These are phyloP conservation scores for Arctopsyche grandis DNA, from an alignment of 1,140 invertebrate species.

Conservation along the genomic window DNA sequence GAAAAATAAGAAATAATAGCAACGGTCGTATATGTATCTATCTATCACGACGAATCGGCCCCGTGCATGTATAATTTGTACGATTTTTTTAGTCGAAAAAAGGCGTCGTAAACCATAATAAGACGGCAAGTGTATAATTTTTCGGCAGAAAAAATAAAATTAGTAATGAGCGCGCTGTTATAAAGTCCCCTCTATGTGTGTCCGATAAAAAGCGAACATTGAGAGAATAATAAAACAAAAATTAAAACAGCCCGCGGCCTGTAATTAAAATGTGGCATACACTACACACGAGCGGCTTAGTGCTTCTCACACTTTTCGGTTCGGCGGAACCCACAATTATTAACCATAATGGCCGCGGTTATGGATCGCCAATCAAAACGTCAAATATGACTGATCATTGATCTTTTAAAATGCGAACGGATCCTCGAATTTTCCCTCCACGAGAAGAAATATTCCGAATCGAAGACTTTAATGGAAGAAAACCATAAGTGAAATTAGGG, in stretches of 20 bases:
- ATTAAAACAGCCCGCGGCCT: conserved; percentile 49
- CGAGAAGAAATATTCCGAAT: not conserved
- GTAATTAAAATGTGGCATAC: conserved; percentile 52
- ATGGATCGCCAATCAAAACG: conserved; percentile 32
- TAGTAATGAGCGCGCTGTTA: conserved; percentile 47
- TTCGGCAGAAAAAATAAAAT: conserved; percentile 32
- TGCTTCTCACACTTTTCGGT: conserved; percentile 38
- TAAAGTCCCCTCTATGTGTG: conserved; percentile 34
- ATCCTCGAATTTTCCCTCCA: not conserved
- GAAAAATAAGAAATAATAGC: not conserved
- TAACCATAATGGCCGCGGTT: conserved; percentile 29
- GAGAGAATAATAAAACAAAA: conserved; percentile 47
- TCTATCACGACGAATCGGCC: not conserved
- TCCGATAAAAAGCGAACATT: conserved; percentile 43
- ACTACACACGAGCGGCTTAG: not conserved
- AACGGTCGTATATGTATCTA: not conserved
- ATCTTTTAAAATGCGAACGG: conserved; percentile 21
- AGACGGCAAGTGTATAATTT: too few species aligned
- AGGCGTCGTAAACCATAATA: conserved; percentile 7
- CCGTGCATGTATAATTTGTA: not conserved
- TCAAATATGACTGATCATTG: conserved; percentile 32
- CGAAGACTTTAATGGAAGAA: not conserved
- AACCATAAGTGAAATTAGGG: too few species aligned
- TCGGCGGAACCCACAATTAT: conserved; percentile 27
- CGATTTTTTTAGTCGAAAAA: not conserved